Evolutionary conservation across 37 sponge, comb jelly and placozoan genomes (phyloP).

Genomic region (Theonella swinhoei): DNA sequence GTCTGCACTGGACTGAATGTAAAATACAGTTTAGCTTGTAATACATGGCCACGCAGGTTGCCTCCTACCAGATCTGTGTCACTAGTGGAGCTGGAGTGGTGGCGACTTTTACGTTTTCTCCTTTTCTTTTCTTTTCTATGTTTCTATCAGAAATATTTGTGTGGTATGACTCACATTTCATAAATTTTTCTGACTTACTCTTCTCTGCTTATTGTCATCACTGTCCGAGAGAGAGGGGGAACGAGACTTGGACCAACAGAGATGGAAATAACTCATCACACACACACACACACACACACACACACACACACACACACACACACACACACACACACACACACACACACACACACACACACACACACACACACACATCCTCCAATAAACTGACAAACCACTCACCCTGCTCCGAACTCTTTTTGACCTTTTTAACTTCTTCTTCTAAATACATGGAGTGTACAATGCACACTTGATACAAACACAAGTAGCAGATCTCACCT

Average conservation of each 20-base stretch:
- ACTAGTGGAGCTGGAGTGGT: conserved; percentile 15
- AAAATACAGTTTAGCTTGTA: neutral
- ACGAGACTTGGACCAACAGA: conserved; percentile 38
- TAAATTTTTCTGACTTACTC: conserved; percentile 12
- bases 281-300: neutral
- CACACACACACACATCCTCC: too few relatives aligned
- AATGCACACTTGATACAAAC: too few relatives aligned
- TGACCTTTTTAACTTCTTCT: too few relatives aligned
- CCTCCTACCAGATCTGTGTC: too few relatives aligned
- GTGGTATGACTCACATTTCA: neutral
- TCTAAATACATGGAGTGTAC: too few relatives aligned
- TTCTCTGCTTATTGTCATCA: conserved; percentile 31
- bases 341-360: neutral
- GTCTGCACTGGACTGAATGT: neutral
- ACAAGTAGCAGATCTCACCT: too few relatives aligned
- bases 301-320: neutral
- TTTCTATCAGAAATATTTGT: neutral
- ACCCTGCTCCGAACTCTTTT: neutral
- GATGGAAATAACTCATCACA: neutral
- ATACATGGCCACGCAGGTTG: too few relatives aligned
- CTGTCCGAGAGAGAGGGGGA: conserved; percentile 31
- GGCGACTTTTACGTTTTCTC: neutral
- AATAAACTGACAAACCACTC: neutral
- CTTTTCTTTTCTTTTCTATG: neutral
- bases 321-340: neutral